These are phyloP conservation scores for Brachypodius melanocephalos DNA, from an alignment of 2,113 vertebrate genomes.

Conservation along the genomic window DNA sequence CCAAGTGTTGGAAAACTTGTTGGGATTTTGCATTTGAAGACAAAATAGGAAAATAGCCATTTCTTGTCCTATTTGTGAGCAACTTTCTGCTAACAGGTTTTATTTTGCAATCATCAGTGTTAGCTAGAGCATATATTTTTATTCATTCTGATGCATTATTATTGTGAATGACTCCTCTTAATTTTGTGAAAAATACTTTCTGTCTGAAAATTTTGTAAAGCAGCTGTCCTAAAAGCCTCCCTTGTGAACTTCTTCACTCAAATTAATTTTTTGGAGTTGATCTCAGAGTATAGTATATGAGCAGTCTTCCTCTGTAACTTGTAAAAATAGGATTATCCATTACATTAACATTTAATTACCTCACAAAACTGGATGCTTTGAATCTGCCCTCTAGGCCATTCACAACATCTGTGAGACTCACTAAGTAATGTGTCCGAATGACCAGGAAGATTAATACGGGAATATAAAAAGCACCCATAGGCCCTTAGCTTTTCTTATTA, in stretches of 20 bases:
- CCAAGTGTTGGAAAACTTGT: background rate
- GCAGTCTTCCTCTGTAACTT: background rate
- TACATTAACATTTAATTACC: constrained; percentile 25
- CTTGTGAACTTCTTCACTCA: background rate
- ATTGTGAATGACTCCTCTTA: background rate
- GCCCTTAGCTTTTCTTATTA: background rate
- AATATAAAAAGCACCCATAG: background rate
- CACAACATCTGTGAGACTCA: background rate
- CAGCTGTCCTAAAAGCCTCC: background rate
- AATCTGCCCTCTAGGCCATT: background rate
- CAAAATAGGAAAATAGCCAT: background rate
- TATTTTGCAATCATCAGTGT: background rate
- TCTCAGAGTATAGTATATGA: background rate
- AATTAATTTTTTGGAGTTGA: background rate
- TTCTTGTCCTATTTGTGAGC: background rate
- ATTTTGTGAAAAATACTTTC: background rate
- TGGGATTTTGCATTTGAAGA: background rate
- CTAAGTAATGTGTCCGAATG: background rate
- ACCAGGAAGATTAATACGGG: constrained; percentile 18
- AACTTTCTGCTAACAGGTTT: background rate
- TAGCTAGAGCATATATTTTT: background rate
- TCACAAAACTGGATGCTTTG: background rate
- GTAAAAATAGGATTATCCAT: background rate
- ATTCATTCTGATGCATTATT: background rate
- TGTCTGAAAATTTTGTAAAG: background rate